Evolutionary conservation across 2,113 vertebrate genomes (phyloP), one percentile per base, ranked within the genome.

Genomic region (Dendrocopos noguchii): DNA sequence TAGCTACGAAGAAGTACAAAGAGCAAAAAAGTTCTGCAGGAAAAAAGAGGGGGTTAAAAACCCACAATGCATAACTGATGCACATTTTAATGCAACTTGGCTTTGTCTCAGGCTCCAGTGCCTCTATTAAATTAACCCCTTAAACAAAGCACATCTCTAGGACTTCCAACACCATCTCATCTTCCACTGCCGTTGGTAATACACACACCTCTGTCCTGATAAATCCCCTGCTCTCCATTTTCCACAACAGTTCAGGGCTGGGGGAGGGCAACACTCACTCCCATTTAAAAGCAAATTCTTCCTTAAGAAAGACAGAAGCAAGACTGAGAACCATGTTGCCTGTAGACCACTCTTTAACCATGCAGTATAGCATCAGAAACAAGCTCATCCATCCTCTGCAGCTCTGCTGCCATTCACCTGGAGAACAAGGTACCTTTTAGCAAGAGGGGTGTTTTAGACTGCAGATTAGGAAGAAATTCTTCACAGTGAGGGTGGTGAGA

Each of bases 331-430:
- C 13, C 25, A 6, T 0, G 3, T 12, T 29, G 36, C 56, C 9
- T 47, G 36, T 33, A 14, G 52, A 76, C 7, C 21, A 0, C 33
- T 18, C 27, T 67, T 42, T 6, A 34, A 31, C 13, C 1, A 0
- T 0, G 0, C 0, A 19, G 56, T 20, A 9, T 1, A 34, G 57
- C 64, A 19, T 5, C 28, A 7, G 20, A 15, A 21, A 3, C 55
- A 27, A 65, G 31, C 6, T 66, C 36, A 12, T 19, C 14, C 3
- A 6, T 9, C 29, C 34, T 28, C 19, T 34, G n/a, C n/a, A 10
- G 44, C 59, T 31, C 28, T 6, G 5, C 60, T 12, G 25, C 20
- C 3, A 0, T 52, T 52, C 50, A 52, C 24, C 50, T 13, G 50
- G 12, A 52, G 50, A 52, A 25, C 50, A 52, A 7, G 12, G 22